These are phyloP conservation scores for Puntigrus tetrazona DNA, from an alignment of 2,113 vertebrate species.

Conservation along the genomic window DNA sequence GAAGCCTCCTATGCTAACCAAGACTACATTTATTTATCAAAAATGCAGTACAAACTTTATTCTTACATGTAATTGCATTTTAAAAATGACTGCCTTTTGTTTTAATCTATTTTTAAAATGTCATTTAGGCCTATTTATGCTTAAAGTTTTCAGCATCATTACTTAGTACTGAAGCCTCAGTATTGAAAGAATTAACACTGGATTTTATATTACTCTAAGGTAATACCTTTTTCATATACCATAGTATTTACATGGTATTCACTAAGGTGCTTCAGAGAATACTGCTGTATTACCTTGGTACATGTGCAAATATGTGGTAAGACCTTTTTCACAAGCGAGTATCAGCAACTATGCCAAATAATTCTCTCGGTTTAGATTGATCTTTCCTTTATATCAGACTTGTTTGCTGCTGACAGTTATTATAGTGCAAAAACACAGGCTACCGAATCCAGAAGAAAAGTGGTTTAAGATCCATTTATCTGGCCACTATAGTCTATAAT, in stretches of 20 bases:
- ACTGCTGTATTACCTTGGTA: not conserved
- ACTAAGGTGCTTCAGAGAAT: not conserved
- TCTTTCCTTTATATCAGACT: not conserved
- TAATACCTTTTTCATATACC: not conserved
- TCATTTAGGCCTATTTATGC: not conserved
- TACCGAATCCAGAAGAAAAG: not conserved
- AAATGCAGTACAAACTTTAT: not conserved
- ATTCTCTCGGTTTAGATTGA: not conserved
- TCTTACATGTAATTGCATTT: not conserved
- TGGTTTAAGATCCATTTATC: constrained; percentile 4
- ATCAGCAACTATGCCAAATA: not conserved
- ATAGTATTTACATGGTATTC: not conserved
- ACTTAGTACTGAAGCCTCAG: not conserved
- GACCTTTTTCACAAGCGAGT: not conserved
- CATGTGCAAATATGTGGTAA: not conserved
- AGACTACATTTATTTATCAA: not conserved
- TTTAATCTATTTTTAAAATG: not conserved
- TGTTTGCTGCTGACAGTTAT: not conserved
- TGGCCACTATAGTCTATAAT: not conserved
- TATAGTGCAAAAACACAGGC: not conserved
- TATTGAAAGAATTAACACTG: not conserved
- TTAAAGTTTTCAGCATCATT: not conserved
- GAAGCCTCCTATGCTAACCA: not conserved
- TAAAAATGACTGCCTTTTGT: not conserved
- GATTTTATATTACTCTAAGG: not conserved